phyloP scores from a whole-genome alignment of 2,888 invertebrate species.

The Luperina nickerlii region DNA sequence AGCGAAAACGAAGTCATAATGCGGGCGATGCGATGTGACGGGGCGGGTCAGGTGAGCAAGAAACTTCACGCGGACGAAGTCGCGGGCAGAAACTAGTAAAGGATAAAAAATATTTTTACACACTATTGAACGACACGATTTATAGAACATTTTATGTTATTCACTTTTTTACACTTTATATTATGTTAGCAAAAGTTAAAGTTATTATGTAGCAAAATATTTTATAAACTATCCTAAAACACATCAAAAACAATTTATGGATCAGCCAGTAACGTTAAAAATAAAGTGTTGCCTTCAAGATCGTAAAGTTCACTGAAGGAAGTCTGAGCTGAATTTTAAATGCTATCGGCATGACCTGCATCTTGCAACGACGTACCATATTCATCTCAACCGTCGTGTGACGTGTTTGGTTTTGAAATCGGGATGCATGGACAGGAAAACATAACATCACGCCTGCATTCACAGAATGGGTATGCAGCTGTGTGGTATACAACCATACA shows the following conservation, averaged over 20 bases:
- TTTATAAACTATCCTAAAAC: slow-evolving; percentile 5
- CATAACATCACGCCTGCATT: background rate
- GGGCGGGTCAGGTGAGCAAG: too few relatives aligned
- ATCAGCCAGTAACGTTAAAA: slow-evolving; percentile 40
- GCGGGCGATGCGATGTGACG: too few relatives aligned
- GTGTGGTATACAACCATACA: background rate
- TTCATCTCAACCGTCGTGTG: slow-evolving; percentile 20
- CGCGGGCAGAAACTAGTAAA: too few relatives aligned
- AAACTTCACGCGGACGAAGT: too few relatives aligned
- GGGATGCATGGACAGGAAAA: background rate
- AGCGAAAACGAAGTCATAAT: too few relatives aligned
- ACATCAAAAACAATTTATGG: slow-evolving; percentile 49
- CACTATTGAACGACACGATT: background rate
- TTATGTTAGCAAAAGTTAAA: background rate
- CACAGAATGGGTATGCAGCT: background rate
- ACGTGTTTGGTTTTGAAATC: slow-evolving; percentile 38
- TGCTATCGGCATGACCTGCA: slow-evolving; percentile 54
- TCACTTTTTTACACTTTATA: too few relatives aligned
- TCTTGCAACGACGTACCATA: slow-evolving; percentile 32
- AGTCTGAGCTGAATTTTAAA: slow-evolving; percentile 52
- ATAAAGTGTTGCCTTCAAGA: slow-evolving; percentile 31
- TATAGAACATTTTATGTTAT: background rate
- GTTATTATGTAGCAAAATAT: background rate
- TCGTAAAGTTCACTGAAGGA: slow-evolving; percentile 52
- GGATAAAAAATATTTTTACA: too few relatives aligned